Evolutionary conservation across 2,113 vertebrate genomes (phyloP).

Genomic region (Bos indicus): DNA sequence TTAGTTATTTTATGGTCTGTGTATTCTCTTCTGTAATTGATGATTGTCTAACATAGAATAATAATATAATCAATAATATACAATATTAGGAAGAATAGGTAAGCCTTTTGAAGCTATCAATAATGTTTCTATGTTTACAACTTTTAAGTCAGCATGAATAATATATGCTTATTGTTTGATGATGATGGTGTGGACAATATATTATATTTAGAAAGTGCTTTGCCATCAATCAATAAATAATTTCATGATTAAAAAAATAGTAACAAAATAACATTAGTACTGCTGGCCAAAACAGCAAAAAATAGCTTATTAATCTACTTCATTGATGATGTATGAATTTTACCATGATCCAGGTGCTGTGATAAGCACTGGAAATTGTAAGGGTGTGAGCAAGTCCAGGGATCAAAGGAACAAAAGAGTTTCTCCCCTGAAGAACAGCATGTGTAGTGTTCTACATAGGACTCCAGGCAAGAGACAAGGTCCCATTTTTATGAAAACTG

Average conservation of each 20-base stretch:
- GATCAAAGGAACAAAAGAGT: not conserved
- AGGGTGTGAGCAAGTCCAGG: not conserved
- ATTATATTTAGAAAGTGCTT: conserved; percentile 43
- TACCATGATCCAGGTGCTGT: not conserved
- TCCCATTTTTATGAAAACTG: not conserved
- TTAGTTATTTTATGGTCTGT: not conserved
- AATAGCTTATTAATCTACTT: conserved; percentile 12
- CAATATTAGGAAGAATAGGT: not conserved
- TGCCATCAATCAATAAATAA: conserved; percentile 42
- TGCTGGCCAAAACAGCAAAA: not conserved
- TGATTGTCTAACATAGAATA: not conserved
- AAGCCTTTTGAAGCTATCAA: conserved; percentile 23
- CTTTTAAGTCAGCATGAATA: conserved; percentile 31
- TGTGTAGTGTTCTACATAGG: not conserved
- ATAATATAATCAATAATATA: not conserved
- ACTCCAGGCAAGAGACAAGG: not conserved
- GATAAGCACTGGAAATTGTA: not conserved
- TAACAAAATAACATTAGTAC: not conserved
- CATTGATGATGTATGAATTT: conserved; percentile 2
- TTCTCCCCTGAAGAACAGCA: not conserved
- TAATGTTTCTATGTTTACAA: conserved; percentile 32
- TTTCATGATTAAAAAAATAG: conserved; percentile 39
- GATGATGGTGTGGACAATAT: not conserved
- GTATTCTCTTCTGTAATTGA: not conserved
- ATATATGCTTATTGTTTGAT: not conserved